Percentiles rank a stretch among this genome's conserved stretches.
Conservation (phyloP, 2,888 invertebrate genomes). For the Tanypteryx hageni region DNA sequence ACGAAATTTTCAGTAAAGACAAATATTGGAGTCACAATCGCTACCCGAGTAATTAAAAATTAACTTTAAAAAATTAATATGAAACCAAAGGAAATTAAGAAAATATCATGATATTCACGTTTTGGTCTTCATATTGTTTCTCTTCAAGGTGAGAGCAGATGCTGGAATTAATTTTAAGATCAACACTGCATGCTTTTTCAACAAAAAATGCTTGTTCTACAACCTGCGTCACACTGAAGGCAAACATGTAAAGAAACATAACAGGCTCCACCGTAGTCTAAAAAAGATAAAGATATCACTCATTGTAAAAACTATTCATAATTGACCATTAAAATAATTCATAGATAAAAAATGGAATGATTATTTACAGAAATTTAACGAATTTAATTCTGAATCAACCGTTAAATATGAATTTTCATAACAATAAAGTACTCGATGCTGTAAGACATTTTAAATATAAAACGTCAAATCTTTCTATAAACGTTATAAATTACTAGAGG, state of each 20-base stretch:
- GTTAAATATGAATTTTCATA: no score
- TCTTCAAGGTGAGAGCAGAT: constrained; percentile 82
- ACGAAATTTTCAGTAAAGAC: neutral
- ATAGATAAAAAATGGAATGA: no score
- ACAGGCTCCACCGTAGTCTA: constrained; percentile 88
- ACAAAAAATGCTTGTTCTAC: constrained; percentile 88
- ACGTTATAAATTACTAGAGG: no score
- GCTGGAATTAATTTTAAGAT: constrained; percentile 82
- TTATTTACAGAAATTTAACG: no score
- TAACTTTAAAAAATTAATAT: constrained; percentile 67
- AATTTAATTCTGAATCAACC: no score
- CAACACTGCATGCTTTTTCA: constrained; percentile 86
- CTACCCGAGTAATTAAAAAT: constrained; percentile 15
- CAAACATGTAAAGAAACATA: constrained; percentile 93
- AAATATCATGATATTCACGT: constrained; percentile 78
- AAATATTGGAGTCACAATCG: neutral
- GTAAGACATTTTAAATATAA: no score
- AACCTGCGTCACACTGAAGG: constrained; percentile 88
- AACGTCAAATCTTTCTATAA: no score
- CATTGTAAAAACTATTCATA: neutral
- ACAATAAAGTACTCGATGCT: no score
- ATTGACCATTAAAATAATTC: neutral
- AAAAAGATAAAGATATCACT: neutral
- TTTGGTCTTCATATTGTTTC: constrained; percentile 79
- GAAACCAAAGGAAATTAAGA: constrained; percentile 65